Percentiles rank a stretch among this genome's conserved stretches.
Evolutionary conservation across 2,888 invertebrate genomes (phyloP).

Genomic region (Slavum lentiscoides): DNA sequence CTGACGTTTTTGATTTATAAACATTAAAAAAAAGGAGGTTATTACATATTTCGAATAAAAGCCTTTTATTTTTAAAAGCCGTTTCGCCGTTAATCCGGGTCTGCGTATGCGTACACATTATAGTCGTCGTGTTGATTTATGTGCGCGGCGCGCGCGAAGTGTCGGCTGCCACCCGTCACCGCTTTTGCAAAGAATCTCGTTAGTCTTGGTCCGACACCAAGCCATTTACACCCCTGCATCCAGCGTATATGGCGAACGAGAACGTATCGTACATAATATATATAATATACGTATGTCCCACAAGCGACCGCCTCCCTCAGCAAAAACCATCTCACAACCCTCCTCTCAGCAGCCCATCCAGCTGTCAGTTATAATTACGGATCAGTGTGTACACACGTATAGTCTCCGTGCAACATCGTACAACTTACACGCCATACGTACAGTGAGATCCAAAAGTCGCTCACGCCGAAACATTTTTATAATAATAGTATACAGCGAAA

Average conservation of each 20-base stretch:
- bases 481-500: too few relatives aligned
- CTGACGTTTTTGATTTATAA: too few relatives aligned
- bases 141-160: neutral
- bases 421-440: too few relatives aligned
- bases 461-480: too few relatives aligned
- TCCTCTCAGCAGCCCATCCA: neutral
- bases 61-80: too few relatives aligned
- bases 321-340: neutral
- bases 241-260: neutral
- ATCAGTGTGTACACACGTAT: neutral
- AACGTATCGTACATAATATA: too few relatives aligned
- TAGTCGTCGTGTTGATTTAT: constrained; percentile 21
- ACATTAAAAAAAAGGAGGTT: too few relatives aligned
- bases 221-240: neutral
- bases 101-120: neutral
- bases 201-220: neutral
- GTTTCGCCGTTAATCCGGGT: too few relatives aligned
- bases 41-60: too few relatives aligned
- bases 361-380: constrained; percentile 12
- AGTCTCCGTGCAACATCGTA: too few relatives aligned
- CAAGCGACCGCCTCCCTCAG: neutral
- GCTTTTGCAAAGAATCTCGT: constrained; percentile 1
- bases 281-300: too few relatives aligned
- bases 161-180: neutral
- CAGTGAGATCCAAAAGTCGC: too few relatives aligned